Conservation (phyloP, 2,113 vertebrate species). For the Brienomyrus brachyistius region DNA sequence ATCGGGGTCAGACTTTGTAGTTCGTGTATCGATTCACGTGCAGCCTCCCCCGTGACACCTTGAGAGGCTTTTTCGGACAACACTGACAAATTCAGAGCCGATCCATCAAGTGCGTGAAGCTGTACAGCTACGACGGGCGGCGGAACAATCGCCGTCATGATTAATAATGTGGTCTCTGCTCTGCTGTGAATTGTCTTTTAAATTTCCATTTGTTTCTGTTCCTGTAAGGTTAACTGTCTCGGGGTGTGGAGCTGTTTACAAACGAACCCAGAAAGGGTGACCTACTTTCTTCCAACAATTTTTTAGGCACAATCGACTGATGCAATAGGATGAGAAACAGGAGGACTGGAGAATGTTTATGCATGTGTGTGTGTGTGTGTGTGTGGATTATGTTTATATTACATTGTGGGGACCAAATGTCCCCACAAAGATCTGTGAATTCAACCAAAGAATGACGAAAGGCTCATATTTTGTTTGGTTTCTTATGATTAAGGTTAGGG, state of each 20-base stretch:
- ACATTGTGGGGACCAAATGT: no score
- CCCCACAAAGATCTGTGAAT: no score
- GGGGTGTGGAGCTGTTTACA: slow-evolving; percentile 17
- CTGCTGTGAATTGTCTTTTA: slow-evolving; percentile 9
- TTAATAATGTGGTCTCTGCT: slow-evolving; percentile 9
- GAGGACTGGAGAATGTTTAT: neutral
- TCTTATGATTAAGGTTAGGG: no score
- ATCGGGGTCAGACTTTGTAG: neutral
- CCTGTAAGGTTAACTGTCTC: slow-evolving; percentile 17
- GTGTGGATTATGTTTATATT: no score
- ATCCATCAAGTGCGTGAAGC: neutral
- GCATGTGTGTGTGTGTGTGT: neutral
- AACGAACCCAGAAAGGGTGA: slow-evolving; percentile 5
- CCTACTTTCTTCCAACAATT: slow-evolving; percentile 14
- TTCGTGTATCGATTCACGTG: neutral
- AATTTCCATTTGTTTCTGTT: slow-evolving; percentile 14
- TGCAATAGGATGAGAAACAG: neutral
- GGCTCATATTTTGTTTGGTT: no score
- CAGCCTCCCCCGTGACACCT: neutral
- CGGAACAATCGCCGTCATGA: neutral
- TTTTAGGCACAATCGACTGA: neutral
- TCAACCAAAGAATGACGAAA: no score
- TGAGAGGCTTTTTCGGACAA: neutral
- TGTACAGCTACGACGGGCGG: neutral
- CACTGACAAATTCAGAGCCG: neutral